These are phyloP conservation scores for Stenotaenia linearis DNA, from an alignment of 2,888 invertebrate genomes.

Conservation along the genomic window DNA sequence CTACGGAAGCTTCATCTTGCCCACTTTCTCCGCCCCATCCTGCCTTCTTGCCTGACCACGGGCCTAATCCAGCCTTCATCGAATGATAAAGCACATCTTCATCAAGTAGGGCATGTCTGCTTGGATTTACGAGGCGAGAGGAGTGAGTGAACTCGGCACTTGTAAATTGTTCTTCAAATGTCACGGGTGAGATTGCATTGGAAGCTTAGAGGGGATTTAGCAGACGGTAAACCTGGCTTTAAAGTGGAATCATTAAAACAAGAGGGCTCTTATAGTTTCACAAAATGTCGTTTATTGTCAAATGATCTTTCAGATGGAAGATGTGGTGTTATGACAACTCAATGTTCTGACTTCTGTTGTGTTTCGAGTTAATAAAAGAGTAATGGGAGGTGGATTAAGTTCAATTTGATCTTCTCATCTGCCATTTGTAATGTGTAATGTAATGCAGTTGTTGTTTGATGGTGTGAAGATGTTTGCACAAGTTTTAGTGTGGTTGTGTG, in stretches of 20 bases:
- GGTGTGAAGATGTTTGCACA: no score
- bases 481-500: no score
- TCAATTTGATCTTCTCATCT: no score
- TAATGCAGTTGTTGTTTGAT: no score
- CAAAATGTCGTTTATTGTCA: constrained; percentile 7
- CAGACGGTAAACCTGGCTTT: constrained; percentile 3
- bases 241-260: constrained; percentile 4
- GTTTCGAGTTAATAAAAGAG: no score
- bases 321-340: neutral
- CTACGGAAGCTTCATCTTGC: constrained; percentile 1
- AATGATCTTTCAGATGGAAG: neutral
- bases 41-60: neutral
- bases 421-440: no score
- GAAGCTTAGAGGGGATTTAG: neutral
- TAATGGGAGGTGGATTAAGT: no score
- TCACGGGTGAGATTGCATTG: neutral
- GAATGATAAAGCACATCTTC: constrained; percentile 9
- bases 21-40: neutral
- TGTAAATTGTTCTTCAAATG: constrained; percentile 9
- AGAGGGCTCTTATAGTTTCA: neutral
- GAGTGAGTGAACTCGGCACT: neutral
- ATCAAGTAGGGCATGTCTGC: neutral
- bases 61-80: neutral
- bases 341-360: no score
- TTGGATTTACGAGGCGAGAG: neutral